A percentile compares a stretch with the other conserved stretches of the same genome.
phyloP scores from a whole-genome alignment of 2,797 vertebrate species.

The Notoglanidium macrostoma region DNA sequence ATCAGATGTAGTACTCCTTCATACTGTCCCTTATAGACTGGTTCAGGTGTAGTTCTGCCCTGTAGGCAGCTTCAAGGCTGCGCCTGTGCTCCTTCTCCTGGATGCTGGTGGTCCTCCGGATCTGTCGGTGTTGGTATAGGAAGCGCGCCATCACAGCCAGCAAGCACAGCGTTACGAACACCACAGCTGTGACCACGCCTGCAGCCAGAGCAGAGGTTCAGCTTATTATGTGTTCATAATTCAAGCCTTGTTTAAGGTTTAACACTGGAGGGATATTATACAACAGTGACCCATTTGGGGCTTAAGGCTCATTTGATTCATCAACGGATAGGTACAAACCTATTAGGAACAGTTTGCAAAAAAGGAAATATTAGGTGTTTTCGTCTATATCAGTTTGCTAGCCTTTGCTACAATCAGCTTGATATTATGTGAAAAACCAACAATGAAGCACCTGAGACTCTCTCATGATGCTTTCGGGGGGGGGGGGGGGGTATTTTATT shows the following conservation, averaged over 20 bases:
- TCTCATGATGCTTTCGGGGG: slow-evolving; percentile 12
- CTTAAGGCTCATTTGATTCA: not conserved
- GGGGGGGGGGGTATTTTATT: slow-evolving; percentile 37
- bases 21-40: slow-evolving; percentile 54
- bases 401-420: no score
- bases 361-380: not conserved
- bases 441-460: slow-evolving; percentile 31
- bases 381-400: not conserved
- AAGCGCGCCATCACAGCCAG: slow-evolving; percentile 81
- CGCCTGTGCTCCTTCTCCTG: slow-evolving; percentile 80
- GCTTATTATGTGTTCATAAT: not conserved
- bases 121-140: slow-evolving; percentile 83
- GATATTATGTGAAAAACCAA: slow-evolving; percentile 7
- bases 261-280: not conserved
- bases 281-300: not conserved
- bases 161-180: slow-evolving; percentile 82
- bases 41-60: slow-evolving; percentile 58
- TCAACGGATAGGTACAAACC: not conserved
- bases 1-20: slow-evolving; percentile 61
- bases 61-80: slow-evolving; percentile 54
- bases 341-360: not conserved
- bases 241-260: not conserved
- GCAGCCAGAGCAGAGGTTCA: slow-evolving; percentile 2
- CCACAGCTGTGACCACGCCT: slow-evolving; percentile 85
- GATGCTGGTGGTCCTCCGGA: slow-evolving; percentile 68